Base-by-base conservation (phyloP, 2,888 invertebrate genomes). In the Belgica antarctica region DNA sequence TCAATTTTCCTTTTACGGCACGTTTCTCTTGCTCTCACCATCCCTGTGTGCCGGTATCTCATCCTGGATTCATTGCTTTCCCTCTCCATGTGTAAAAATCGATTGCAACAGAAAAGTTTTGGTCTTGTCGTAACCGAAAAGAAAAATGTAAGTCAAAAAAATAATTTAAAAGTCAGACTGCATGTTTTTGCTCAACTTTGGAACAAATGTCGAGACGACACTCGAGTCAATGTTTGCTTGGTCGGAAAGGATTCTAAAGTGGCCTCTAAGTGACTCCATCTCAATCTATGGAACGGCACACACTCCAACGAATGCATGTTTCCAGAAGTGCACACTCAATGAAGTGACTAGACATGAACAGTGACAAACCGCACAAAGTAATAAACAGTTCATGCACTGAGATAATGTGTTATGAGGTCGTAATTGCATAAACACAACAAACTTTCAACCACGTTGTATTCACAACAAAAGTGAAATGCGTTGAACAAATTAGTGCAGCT, bases 71-170 rank as follows among this genome's bases (percentile, higher is more conserved):
- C 62, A 62, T 63, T 41, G 36, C 63, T 41, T 41, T 15, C 63
- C 12, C 41, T 31, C 27, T 63, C 36, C 63, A 63, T 63, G 63
- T 63, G 63, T 63, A 63, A 63, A 62, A 63, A 63, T 63, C 63
- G 63, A 63, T 63, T 36, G 41, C 4, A 41, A 41, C 7, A 41
- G 15, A 41, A 41, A 31, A 41, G n/a, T 31, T 31, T 31, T 31
- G 10, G 31, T 31, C 31, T 31, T 31, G 31, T 31, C 10, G 31
- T 31, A 31, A 31, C 31, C 10, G 10, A 31, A 10, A 31, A 31
- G 31, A 31, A 31, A 31, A 7, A 7, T 31, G 5, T 31, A 10
- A 31, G 10, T 31, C 31, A 31, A 31, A 31, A 31, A 10, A 31
- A 31, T 10, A 7, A 7, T 31, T 31, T 31, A n/a, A n/a, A n/a